Base-by-base conservation (phyloP, 2,113 vertebrate genomes). In the Accipiter virgatus region DNA sequence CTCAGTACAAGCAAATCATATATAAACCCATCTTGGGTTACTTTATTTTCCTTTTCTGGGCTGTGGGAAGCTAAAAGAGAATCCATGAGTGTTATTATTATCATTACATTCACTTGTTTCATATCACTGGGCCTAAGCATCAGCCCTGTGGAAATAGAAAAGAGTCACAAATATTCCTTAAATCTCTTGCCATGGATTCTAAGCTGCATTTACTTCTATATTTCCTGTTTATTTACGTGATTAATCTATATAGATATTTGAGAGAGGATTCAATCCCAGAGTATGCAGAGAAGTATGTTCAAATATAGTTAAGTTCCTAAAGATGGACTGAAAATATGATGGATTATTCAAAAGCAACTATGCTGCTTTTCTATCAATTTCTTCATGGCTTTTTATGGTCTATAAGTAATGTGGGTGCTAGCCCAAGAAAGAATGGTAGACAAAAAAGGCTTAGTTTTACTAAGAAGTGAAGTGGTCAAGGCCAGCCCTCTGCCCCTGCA, bases 11-110 rank as follows among this genome's bases (percentile, higher is more conserved):
- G 73, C 25, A 92, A 92, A 79, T 87, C 32, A 65, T 75, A 91
- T 81, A 75, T 88, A 95, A 91, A 52, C 61, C 36, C 52, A 61
- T 91, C 43, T 95, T 82, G 56, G 25, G 56, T 96, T 97, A 91
- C 83, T 92, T 90, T 71, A 29, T 93, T 95, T 95, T 95, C 83
- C 45, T 2, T 68, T 92, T 87, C 95, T 81, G 61, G 45, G 65
- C 83, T 95, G 83, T 96, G 91, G 81, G 94, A 96, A 97, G 88
- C 82, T 72, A 56, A 70, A 86, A 91, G 86, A 92, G 72, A 90
- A 65, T 59, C 72, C 2, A 1, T 68, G 80, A 84, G 56, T 79
- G 34, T 91, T 96, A 59, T 86, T 93, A 74, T 83, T 93, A 86
- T 62, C 59, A 84, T 81, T 82, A 75, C 11, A 40, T 88, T 92